These are phyloP conservation scores for Tiliacea aurago DNA, from an alignment of 2,888 invertebrate species.

Conservation along the genomic window DNA sequence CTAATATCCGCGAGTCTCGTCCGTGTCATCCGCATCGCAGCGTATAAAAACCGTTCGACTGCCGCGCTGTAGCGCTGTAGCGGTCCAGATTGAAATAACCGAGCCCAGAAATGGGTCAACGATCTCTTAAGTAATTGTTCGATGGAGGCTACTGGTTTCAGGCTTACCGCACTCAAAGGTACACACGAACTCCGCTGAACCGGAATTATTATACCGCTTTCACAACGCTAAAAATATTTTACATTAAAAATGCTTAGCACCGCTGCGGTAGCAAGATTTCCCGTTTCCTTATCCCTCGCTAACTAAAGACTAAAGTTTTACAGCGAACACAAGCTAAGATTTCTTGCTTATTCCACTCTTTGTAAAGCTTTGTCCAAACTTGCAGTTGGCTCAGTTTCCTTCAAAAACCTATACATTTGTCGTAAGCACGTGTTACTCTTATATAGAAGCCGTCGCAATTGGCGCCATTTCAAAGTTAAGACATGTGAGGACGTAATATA, in stretches of 20 bases:
- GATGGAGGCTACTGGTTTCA: constrained; percentile 71
- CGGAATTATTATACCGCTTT: constrained; percentile 30
- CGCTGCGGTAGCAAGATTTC: background rate
- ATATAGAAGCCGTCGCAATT: constrained; percentile 61
- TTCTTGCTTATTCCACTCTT: constrained; percentile 43
- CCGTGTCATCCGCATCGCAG: constrained; percentile 66
- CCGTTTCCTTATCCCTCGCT: constrained; percentile 42
- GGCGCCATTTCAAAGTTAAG: constrained; percentile 70
- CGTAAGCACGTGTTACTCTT: constrained; percentile 51
- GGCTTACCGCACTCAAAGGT: constrained; percentile 53
- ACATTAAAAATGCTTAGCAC: constrained; percentile 30
- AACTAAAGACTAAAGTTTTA: constrained; percentile 53
- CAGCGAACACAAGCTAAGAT: constrained; percentile 40
- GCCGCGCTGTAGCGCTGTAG: constrained; percentile 28
- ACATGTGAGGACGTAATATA: constrained; percentile 68
- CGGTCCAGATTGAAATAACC: constrained; percentile 73
- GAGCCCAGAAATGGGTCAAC: constrained; percentile 80
- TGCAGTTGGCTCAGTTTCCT: constrained; percentile 44
- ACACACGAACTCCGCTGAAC: constrained; percentile 25
- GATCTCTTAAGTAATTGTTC: constrained; percentile 81
- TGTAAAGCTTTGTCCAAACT: constrained; percentile 53
- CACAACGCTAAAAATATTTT: constrained; percentile 22
- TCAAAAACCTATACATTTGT: constrained; percentile 45
- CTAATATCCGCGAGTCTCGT: constrained; percentile 72
- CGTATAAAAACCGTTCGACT: constrained; percentile 69